Conservation (phyloP, 1,140 invertebrate genomes). For the Carcinoscorpius rotundicauda region DNA sequence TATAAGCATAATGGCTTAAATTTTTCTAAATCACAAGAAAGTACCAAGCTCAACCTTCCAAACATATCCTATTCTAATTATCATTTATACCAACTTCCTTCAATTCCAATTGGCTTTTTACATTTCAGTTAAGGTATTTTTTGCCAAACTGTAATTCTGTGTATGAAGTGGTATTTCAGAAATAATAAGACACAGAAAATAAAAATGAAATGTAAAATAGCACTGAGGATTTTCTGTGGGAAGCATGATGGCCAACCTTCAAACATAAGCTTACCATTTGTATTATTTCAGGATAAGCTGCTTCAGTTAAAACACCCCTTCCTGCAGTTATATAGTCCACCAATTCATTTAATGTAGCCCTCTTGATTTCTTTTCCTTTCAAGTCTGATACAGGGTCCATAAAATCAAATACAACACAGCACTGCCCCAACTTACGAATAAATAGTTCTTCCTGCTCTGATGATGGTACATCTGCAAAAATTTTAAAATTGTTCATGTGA, state of each 20-base stretch:
- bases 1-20: no score
- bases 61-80: no score
- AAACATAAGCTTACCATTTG: conserved; percentile 21
- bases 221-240: not conserved
- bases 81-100: no score
- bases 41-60: no score
- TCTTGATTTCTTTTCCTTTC: conserved; percentile 99
- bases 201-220: not conserved
- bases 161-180: no score
- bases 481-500: not conserved
- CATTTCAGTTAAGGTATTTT: no score
- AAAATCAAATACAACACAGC: conserved; percentile 97
- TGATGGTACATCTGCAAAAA: conserved; percentile 16
- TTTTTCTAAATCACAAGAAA: no score
- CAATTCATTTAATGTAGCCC: conserved; percentile 93
- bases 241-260: not conserved
- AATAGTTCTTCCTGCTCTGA: conserved; percentile 85
- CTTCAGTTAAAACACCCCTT: conserved; percentile 81
- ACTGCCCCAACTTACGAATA: conserved; percentile 92
- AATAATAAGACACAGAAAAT: not conserved
- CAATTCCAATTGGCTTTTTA: no score
- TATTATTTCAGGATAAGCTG: conserved; percentile 42
- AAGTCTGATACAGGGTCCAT: conserved; percentile 97
- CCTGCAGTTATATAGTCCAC: conserved; percentile 87
- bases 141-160: no score